Evolutionary conservation across 2,888 invertebrate species (phyloP).

Genomic region (Abscondita cerata): DNA sequence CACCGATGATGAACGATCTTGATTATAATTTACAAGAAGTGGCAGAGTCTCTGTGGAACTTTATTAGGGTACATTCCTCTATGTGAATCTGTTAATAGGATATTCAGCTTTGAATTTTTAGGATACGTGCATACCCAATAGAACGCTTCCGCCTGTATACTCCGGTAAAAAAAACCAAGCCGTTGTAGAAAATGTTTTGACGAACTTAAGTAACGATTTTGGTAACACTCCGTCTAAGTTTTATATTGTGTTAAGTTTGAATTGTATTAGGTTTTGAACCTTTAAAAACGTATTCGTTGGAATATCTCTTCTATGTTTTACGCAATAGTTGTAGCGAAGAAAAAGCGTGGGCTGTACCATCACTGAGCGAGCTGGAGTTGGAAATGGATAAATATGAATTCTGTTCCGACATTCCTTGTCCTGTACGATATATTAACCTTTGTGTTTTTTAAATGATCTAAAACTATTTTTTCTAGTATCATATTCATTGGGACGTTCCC

Average conservation of each 20-base stretch:
- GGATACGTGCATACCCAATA: too few relatives aligned
- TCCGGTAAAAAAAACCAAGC: slow-evolving; percentile 51
- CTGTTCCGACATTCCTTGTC: slow-evolving; percentile 52
- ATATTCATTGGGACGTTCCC: slow-evolving; percentile 54
- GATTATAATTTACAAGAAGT: slow-evolving; percentile 50
- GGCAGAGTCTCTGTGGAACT: slow-evolving; percentile 53
- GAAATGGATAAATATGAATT: slow-evolving; percentile 52
- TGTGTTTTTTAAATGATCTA: not conserved
- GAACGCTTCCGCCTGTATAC: slow-evolving; percentile 61
- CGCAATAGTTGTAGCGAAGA: slow-evolving; percentile 39
- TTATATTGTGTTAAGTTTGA: slow-evolving; percentile 49
- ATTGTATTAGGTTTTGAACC: slow-evolving; percentile 41
- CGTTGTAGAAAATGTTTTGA: slow-evolving; percentile 51
- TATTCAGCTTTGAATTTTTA: too few relatives aligned
- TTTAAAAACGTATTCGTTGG: slow-evolving; percentile 49
- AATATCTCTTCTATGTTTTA: slow-evolving; percentile 49
- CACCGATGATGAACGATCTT: slow-evolving; percentile 49
- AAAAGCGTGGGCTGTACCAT: slow-evolving; percentile 38
- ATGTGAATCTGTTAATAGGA: too few relatives aligned
- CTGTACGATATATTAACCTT: slow-evolving; percentile 44
- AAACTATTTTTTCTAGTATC: slow-evolving; percentile 49
- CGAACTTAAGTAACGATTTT: slow-evolving; percentile 41
- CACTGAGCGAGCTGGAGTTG: slow-evolving; percentile 49
- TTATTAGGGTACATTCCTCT: slow-evolving; percentile 49
- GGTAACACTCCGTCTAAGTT: slow-evolving; percentile 48